Evolutionary conservation across 2,888 invertebrate genomes (phyloP), one percentile per base, ranked within the genome.

Genomic region (Odiellus spinosus): DNA sequence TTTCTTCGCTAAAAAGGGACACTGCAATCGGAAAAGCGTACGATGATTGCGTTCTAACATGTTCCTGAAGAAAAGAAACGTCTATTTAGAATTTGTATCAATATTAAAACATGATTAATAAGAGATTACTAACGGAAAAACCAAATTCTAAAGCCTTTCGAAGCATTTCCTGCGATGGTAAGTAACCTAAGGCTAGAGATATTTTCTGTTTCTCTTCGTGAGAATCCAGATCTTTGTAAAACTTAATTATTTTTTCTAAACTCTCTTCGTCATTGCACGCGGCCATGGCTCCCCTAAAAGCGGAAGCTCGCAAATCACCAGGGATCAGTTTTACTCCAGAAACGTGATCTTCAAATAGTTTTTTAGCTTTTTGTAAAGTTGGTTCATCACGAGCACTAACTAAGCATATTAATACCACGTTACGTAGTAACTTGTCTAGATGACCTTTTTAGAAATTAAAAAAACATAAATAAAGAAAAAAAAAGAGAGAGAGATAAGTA

Each of bases 131-230:
- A 6, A 49, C 17, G 15, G 40, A 36, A 5, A 49, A 12, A n/a
- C 66, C 58, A 51, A 68, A 67, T 5, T 68, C 58, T 3, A 68
- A 73, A 40, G 86, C 85, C 59, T 77, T 76, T 42, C 73, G 71
- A 49, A 90, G 71, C 48, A 88, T 68, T 20, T 68, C 69, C 12
- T 77, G 74, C 64, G 86, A 78, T 52, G 73, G 74, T 46, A 84
- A 77, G 38, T 82, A 77, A 32, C 91, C 93, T 46, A 93, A 72
- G 3, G 87, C 77, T 50, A 83, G 73, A 48, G 84, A 76, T 60
- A 95, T 82, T 60, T 93, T 76, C 64, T 88, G 84, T 66, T 87
- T 88, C 66, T 95, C 93, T 67, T 93, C 93, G 60, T 87, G 85
- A 56, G 90, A 70, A 68, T 90, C 90, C 4, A 84, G 77, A 41